Base-by-base conservation (phyloP, 2,888 invertebrate genomes). In the Patella ulyssiponensis region DNA sequence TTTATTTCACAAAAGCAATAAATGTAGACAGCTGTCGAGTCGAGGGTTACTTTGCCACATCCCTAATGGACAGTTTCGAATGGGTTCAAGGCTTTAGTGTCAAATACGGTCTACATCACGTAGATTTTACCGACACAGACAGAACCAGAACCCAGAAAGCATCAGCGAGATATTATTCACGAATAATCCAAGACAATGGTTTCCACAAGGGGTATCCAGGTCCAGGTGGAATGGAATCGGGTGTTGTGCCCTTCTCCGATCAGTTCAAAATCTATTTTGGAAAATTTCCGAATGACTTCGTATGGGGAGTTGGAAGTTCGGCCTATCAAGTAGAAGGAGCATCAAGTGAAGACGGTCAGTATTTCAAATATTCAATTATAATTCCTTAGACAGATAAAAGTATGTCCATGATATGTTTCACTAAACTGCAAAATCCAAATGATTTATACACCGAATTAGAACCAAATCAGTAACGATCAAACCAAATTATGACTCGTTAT, bases 31-130 rank as follows among this genome's bases (percentile, higher is more conserved):
- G 85, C 0, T 86, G 87, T 53, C 86, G 89, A 44, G 86, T 92
- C 3, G 86, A 86, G 12, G 95, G 94, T 0, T 96, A 96, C 86
- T 94, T 95, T 0, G 94, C 94, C 77, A 96, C 96, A 95, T 95
- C 95, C 84, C 91, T 96, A n/a, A 93, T 96, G 91, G 96, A 96
- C 87, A 95, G 95, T 88, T 96, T 95, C 90, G 96, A 96, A 90
- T 96, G 96, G 96, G 93, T 93, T 78, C 93, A 93, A 64, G 96
- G 96, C 33, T 96, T 94, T 88, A 94, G 94, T 94, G 95, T 87
- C 23, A 85, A 85, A 56, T 95, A 95, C 92, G 95, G 95, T 82
- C 92, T 95, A 74, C 94, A 94, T 87, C 93, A 94, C 88, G 95
- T 95, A 54, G 94, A 95, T 91, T 95, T 95, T 89, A 92, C 92